Conservation (phyloP, 2,113 vertebrate species). For the Symphodus melops region DNA sequence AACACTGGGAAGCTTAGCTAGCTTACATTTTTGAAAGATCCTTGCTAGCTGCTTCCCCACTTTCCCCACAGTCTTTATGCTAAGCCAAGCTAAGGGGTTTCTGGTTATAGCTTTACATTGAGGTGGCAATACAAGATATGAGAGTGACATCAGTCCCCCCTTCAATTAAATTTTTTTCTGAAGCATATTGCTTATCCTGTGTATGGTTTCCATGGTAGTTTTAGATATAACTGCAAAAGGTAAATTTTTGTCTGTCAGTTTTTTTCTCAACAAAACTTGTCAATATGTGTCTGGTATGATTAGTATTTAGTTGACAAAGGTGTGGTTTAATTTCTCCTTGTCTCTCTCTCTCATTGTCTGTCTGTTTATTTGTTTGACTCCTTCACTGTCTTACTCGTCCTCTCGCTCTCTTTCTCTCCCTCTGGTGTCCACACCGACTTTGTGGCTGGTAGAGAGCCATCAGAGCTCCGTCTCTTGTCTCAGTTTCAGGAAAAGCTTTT, state of each 20-base stretch:
- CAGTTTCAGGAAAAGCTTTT: constrained; percentile 77
- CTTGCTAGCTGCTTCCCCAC: neutral
- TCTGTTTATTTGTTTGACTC: constrained; percentile 35
- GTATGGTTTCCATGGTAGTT: neutral
- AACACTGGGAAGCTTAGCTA: neutral
- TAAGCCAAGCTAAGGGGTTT: neutral
- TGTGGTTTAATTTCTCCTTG: constrained; percentile 21
- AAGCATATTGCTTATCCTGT: neutral
- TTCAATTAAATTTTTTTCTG: neutral
- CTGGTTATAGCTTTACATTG: too few relatives aligned
- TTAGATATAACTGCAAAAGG: neutral
- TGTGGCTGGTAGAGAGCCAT: constrained; percentile 55
- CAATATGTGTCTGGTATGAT: constrained; percentile 41
- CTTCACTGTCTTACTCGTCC: neutral
- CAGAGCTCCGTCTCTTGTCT: constrained; percentile 53
- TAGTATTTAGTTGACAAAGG: constrained; percentile 31
- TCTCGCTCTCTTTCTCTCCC: neutral
- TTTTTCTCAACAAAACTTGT: neutral
- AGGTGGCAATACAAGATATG: neutral
- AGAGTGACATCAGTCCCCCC: neutral
- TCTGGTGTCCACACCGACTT: constrained; percentile 29
- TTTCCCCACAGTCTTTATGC: neutral
- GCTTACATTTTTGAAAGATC: neutral
- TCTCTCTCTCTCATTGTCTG: constrained; percentile 25
- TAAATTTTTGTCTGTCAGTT: too few relatives aligned